These are phyloP conservation scores for Empis stercorea DNA, from an alignment of 2,888 invertebrate species.

Conservation along the genomic window DNA sequence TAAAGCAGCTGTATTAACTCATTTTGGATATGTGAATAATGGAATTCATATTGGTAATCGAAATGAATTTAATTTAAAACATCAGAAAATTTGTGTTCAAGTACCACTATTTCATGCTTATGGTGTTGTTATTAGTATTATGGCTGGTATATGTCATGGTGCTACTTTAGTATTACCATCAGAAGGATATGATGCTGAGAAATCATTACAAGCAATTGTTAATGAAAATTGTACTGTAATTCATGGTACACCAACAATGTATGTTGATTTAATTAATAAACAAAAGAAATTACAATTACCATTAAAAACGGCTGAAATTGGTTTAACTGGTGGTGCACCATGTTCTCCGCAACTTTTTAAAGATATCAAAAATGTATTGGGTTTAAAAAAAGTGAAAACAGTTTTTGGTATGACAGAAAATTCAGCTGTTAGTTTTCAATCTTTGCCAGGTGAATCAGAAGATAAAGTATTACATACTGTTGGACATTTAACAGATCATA, in stretches of 20 bases:
- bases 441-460: slow-evolving; percentile 31
- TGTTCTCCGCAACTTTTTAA: slow-evolving; percentile 45
- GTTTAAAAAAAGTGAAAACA: slow-evolving; percentile 36
- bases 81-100: slow-evolving; percentile 40
- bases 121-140: slow-evolving; percentile 48
- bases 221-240: slow-evolving; percentile 54
- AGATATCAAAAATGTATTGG: slow-evolving; percentile 36
- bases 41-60: slow-evolving; percentile 44
- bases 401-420: slow-evolving; percentile 44
- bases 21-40: slow-evolving; percentile 62
- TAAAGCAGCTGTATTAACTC: slow-evolving; percentile 55
- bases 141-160: slow-evolving; percentile 43
- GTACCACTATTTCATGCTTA: slow-evolving; percentile 69
- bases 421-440: slow-evolving; percentile 39
- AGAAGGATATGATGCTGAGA: slow-evolving; percentile 42
- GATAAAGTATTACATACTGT: slow-evolving; percentile 37
- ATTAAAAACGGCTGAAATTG: slow-evolving; percentile 37
- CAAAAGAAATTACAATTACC: slow-evolving; percentile 35
- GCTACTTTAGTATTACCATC: slow-evolving; percentile 44
- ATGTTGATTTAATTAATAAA: slow-evolving; percentile 50
- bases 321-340: slow-evolving; percentile 54
- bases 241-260: slow-evolving; percentile 75
- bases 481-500: slow-evolving; percentile 39
- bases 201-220: slow-evolving; percentile 45
- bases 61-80: slow-evolving; percentile 23